Evolutionary conservation across 2,888 invertebrate species (phyloP), one percentile per base, ranked within the genome.

Genomic region (Lutraria lutraria): DNA sequence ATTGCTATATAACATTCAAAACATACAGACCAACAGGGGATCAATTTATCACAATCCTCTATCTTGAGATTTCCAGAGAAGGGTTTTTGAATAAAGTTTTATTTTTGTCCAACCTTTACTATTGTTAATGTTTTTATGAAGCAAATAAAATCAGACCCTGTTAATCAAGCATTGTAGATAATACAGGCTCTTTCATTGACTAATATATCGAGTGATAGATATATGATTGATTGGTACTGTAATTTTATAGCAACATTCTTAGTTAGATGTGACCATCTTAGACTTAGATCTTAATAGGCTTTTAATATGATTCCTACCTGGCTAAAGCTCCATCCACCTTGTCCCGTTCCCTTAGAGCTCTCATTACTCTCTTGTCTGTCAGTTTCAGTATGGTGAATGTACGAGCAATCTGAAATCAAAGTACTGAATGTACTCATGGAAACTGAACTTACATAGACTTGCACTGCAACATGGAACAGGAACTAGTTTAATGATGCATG

Each of bases 281-380:
- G 8, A n/a, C 3, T 63, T 63, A 12, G 63, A 25, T 68, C n/a
- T 25, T 25, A 0, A 8, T 68, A 25, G 2, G 13, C 25, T 68
- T 12, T 68, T 25, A 10, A 25, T 68, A 68, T 25, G 25, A 25
- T 25, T 29, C 54, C 2, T 90, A 96, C 96, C 95, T 95, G 83
- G 95, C 95, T 13, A 96, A 89, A 19, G 94, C 90, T 15, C 96
- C 96, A 10, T 96, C 96, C 54, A 95, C 94, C 87, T 94, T 95
- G 88, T 96, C 96, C 56, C 95, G 93, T 83, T 96, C 96, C 72
- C 93, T 91, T 15, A 96, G 92, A 29, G 94, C 94, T 52, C 96
- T 90, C 72, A 96, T 72, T 0, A 96, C 93, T 43, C 95, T 87
- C 85, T 94, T 95, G 90, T 96, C 96, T 68, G 92, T 93, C 87